Conservation (phyloP, 2,888 invertebrate species). For the Spisula subtruncata region DNA sequence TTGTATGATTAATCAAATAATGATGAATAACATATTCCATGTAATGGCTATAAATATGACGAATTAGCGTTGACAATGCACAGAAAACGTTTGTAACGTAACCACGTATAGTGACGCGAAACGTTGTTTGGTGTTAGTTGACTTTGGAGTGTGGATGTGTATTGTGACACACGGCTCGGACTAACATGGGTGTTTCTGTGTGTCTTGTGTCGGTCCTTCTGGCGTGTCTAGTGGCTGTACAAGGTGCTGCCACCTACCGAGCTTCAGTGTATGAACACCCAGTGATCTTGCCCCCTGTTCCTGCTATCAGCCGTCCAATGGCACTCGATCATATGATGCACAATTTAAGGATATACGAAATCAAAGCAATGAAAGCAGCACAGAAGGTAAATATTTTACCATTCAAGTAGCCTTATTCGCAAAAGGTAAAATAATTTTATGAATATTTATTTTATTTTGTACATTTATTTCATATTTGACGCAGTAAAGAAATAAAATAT, state of each 20-base stretch:
- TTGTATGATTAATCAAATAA: too few relatives aligned
- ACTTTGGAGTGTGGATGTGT: background rate
- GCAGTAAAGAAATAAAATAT: too few relatives aligned
- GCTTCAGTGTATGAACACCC: constrained; percentile 59
- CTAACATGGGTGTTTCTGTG: background rate
- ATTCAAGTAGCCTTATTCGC: too few relatives aligned
- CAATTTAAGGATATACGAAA: constrained; percentile 47
- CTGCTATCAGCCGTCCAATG: constrained; percentile 21
- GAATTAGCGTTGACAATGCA: too few relatives aligned
- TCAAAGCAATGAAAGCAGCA: constrained; percentile 42
- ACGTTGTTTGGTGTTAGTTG: background rate
- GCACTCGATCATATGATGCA: constrained; percentile 57
- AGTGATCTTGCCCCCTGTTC: constrained; percentile 21
- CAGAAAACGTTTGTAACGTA: too few relatives aligned
- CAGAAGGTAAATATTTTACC: constrained; percentile 56
- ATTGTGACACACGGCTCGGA: background rate
- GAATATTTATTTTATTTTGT: too few relatives aligned
- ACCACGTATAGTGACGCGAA: background rate
- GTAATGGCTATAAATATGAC: too few relatives aligned
- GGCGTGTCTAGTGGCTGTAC: background rate
- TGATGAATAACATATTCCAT: too few relatives aligned
- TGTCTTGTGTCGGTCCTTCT: background rate
- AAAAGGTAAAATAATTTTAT: too few relatives aligned
- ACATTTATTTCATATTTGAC: too few relatives aligned
- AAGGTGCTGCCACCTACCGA: constrained; percentile 34